Evolutionary conservation across 2,888 invertebrate species (phyloP), one percentile per base, ranked within the genome.

Genomic region (Lepidochitona cinerea): DNA sequence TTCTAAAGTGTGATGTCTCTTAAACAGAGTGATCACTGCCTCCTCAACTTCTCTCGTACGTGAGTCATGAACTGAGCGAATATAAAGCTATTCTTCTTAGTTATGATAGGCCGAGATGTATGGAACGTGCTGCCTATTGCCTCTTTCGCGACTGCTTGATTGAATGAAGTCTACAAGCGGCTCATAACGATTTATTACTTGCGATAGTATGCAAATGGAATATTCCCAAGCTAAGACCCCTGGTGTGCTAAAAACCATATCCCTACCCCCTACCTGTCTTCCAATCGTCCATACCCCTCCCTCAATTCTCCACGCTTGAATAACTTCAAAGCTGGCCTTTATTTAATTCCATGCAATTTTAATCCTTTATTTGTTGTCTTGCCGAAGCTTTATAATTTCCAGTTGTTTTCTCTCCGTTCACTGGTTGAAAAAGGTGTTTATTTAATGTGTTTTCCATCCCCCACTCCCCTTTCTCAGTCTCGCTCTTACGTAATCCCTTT

Each of bases 391-490:
- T 59, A 59, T 59, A 59, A 59, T 59, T 59, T 23, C 59, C 12
- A 59, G 59, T 59, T 59, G 59, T 59, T 59, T 59, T 23, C 29
- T 59, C 59, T 29, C 29, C 4, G 32, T 12, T 14, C 23, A 4
- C 18, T 4, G 32, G 12, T 29, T 23, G 18, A 18, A 59, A 59
- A 2, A 23, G 32, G 14, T 59, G 59, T 59, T 59, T 59, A 59
- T 59, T 59, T 29, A 23, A 9, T 26, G 49, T n/a, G 49, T 23
- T 70, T 52, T 49, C 35, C 37, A 14, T 54, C 54, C 37, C 54
- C 18, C 26, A 14, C 33, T 70, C 23, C 33, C 64, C 29, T 29
- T 37, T 70, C 54, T 54, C 70, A 35, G 33, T 70, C 33, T 70
- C 35, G 18, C 36, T 23, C 18, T 49, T 49, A 49, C 49, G 49